Evolutionary conservation across 2,113 vertebrate genomes (phyloP).

Genomic region (Anarrhichthys ocellatus): DNA sequence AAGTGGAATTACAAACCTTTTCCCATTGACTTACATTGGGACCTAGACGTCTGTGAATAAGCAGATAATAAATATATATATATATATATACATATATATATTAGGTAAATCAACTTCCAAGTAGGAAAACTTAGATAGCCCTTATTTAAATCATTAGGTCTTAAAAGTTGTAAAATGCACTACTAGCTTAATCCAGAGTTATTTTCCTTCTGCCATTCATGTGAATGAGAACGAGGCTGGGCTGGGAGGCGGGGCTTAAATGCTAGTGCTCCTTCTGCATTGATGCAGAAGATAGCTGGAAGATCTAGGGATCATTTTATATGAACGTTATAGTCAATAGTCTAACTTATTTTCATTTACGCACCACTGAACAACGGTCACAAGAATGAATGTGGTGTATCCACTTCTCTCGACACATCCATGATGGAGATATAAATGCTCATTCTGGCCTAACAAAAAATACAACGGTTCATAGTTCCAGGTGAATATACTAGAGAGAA

Average conservation of each 20-base stretch:
- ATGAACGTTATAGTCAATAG: neutral
- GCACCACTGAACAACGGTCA: neutral
- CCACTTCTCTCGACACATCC: neutral
- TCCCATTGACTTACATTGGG: neutral
- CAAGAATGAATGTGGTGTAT: neutral
- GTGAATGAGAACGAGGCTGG: neutral
- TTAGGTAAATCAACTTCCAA: neutral
- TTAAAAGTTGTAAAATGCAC: too few relatives aligned
- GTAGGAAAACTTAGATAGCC: neutral
- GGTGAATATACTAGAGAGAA: neutral
- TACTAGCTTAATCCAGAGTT: neutral
- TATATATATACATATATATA: too few relatives aligned
- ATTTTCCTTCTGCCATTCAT: neutral
- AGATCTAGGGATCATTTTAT: neutral
- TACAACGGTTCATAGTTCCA: too few relatives aligned
- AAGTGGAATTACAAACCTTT: neutral
- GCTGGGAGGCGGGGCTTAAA: neutral
- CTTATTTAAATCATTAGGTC: neutral
- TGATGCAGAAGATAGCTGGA: neutral
- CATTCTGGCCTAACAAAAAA: too few relatives aligned
- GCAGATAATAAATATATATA: neutral
- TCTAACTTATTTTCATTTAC: neutral
- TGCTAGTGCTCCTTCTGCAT: neutral
- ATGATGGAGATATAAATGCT: neutral
- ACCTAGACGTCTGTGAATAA: neutral